These are phyloP conservation scores for Parasteatoda tepidariorum DNA, from an alignment of 1,140 invertebrate genomes.

Conservation along the genomic window DNA sequence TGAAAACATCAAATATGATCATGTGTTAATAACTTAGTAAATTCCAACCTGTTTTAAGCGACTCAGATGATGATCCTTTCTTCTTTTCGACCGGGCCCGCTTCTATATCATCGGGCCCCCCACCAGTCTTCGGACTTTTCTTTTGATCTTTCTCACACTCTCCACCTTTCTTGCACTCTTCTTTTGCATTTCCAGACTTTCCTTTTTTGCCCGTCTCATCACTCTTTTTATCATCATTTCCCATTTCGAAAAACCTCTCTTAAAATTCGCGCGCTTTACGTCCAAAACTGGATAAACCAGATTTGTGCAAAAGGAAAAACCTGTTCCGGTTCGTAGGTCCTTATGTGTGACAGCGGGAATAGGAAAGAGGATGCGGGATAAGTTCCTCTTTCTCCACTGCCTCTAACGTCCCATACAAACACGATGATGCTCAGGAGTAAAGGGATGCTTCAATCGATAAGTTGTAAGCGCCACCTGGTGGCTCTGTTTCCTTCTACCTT, in stretches of 20 bases:
- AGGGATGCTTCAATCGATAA: slow-evolving; percentile 23
- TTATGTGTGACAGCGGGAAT: neutral
- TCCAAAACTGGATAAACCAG: neutral
- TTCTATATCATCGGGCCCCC: neutral
- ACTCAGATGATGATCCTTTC: slow-evolving; percentile 16
- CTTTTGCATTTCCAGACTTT: neutral
- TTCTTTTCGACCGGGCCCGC: neutral
- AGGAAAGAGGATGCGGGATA: neutral
- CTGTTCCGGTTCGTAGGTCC: slow-evolving; percentile 14
- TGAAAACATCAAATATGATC: neutral
- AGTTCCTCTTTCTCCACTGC: neutral
- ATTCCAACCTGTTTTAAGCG: slow-evolving; percentile 1
- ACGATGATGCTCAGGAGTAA: neutral
- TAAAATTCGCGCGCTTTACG: neutral
- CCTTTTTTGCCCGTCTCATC: neutral
- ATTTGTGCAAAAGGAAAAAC: neutral
- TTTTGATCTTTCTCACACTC: slow-evolving; percentile 16
- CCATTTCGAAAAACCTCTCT: neutral
- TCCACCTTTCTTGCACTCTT: neutral
- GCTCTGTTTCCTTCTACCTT: neutral
- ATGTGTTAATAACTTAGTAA: neutral
- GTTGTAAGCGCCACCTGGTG: slow-evolving; percentile 9
- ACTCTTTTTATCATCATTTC: too few species aligned
- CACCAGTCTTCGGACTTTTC: too few species aligned
- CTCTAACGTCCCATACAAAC: slow-evolving; percentile 25